Evolutionary conservation across 1,140 invertebrate species (phyloP).

Genomic region (Ridgeia piscesae): DNA sequence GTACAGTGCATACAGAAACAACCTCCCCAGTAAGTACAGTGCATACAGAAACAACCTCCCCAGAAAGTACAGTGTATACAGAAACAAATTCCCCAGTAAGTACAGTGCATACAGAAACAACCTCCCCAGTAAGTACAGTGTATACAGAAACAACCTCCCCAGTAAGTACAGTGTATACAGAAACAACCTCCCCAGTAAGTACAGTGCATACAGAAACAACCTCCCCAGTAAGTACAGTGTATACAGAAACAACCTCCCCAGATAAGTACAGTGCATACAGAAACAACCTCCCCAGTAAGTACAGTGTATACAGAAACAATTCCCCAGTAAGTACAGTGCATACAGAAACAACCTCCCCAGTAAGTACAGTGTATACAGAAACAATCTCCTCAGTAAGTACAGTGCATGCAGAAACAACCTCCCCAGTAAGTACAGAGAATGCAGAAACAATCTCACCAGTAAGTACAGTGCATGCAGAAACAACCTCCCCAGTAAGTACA

Average conservation of each 20-base stretch:
- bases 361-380: conserved; percentile 24
- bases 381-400: not conserved
- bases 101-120: not conserved
- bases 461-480: too few relatives aligned
- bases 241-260: not conserved
- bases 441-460: not conserved
- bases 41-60: not conserved
- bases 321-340: not conserved
- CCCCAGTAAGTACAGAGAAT: conserved; percentile 36
- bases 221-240: conserved; percentile 38
- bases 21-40: conserved; percentile 40
- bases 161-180: conserved; percentile 32
- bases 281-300: too few relatives aligned
- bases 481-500: conserved; percentile 42
- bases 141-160: too few relatives aligned
- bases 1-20: too few relatives aligned
- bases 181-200: not conserved
- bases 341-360: too few relatives aligned
- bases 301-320: not conserved
- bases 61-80: too few relatives aligned
- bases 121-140: not conserved
- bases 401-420: too few relatives aligned
- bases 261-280: too few relatives aligned
- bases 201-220: too few relatives aligned
- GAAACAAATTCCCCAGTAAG: too few relatives aligned